Base-by-base conservation (phyloP, 2,888 invertebrate species). In the Cantharis rustica region DNA sequence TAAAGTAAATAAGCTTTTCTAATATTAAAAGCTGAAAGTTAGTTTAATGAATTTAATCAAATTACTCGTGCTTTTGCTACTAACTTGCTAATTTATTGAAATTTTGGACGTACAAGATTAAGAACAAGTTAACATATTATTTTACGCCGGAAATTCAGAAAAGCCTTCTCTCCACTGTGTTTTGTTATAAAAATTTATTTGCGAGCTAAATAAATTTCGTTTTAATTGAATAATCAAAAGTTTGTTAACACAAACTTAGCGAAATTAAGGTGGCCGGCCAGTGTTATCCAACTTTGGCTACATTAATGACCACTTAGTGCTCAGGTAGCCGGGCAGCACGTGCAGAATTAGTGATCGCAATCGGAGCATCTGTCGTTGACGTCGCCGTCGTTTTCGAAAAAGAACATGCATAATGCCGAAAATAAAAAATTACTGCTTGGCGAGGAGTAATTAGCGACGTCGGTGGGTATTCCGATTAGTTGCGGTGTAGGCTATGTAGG, bases 401-500 rank as follows among this genome's bases (percentile, higher is more conserved):
- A 27, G 11, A 11, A n/a, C 47, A n/a, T 47, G n/a, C n/a, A 47
- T 2, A 1, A 7, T 1, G 23, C 23, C 7, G 9, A 7, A 47
- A n/a, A 47, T n/a, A 9, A 47, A 47, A 47, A 47, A 47, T 47
- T 47, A 47, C 9, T 47, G 7, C 5, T 7, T 47, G n/a, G 47
- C 13, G 3, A 47, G 47, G n/a, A 47, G 47, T n/a, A 47, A 47
- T 47, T 47, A 47, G 47, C 47, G 23, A 23, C 23, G 20, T 20
- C 23, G 20, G 17, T 66, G 15, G 63, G 62, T 27, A 73, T 75
- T 69, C 61, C 69, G 68, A 76, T 73, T 73, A 68, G 64, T 16
- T 74, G 63, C 61, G 69, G 74, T 47, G 76, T 77, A 66, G 62
- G 62, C 73, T 47, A 66, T 71, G 77, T 71, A 47, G 71, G 77